Evolutionary conservation across 2,113 vertebrate species (phyloP).

Genomic region (Pachypanchax playfairii): DNA sequence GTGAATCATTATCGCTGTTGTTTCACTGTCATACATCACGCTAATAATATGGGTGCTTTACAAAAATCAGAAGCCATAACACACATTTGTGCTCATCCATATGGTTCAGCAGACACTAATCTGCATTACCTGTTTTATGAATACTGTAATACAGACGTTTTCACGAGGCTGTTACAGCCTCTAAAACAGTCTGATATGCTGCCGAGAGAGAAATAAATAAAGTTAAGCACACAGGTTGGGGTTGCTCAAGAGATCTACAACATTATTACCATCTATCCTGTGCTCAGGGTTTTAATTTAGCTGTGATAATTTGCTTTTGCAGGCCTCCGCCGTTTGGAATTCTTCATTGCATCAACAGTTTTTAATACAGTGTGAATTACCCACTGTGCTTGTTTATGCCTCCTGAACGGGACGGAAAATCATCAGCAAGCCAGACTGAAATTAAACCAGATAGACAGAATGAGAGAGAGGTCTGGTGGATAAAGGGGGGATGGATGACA

Average conservation of each 20-base stretch:
- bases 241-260: conserved; percentile 67
- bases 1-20: conserved; percentile 44
- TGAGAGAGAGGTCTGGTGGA: conserved; percentile 22
- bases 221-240: conserved; percentile 67
- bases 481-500: conserved; percentile 53
- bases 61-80: conserved; percentile 36
- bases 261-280: conserved; percentile 72
- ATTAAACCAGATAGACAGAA: conserved; percentile 81
- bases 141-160: conserved; percentile 49
- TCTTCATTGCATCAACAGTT: conserved; percentile 93
- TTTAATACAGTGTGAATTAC: conserved; percentile 97
- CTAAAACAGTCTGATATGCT: conserved; percentile 47
- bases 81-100: conserved; percentile 28
- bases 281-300: conserved; percentile 92
- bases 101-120: conserved; percentile 40
- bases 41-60: conserved; percentile 35
- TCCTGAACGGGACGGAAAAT: conserved; percentile 89
- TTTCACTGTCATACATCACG: conserved; percentile 33
- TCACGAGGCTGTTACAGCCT: conserved; percentile 50
- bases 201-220: conserved; percentile 65
- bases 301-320: conserved; percentile 96
- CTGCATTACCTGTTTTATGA: conserved; percentile 40
- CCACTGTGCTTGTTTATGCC: conserved; percentile 95
- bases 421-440: conserved; percentile 80
- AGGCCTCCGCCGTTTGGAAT: conserved; percentile 91